These are phyloP conservation scores for Oncorhynchus clarkii DNA, from an alignment of 2,113 vertebrate genomes.

Conservation along the genomic window DNA sequence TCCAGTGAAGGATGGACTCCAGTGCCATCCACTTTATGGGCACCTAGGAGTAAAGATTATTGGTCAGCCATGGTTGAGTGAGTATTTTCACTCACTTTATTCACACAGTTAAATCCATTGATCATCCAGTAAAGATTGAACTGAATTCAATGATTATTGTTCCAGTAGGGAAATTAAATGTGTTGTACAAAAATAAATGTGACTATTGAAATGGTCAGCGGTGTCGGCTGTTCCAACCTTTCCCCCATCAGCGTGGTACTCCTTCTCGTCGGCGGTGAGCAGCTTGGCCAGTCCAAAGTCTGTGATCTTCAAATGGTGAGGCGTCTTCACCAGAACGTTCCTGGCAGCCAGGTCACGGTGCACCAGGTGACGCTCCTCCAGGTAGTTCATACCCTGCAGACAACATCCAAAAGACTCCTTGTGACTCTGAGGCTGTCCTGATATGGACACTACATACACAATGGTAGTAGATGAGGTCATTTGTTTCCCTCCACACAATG, in stretches of 20 bases:
- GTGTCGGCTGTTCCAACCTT: conserved; percentile 65
- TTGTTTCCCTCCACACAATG: no score
- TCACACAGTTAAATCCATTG: not conserved
- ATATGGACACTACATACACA: no score
- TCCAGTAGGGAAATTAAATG: no score
- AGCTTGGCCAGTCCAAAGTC: conserved; percentile 93
- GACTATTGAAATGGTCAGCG: no score
- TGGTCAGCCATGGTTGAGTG: no score
- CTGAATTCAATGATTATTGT: no score
- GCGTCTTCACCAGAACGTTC: conserved; percentile 91
- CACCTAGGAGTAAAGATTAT: conserved; percentile 69
- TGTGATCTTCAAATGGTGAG: conserved; percentile 91
- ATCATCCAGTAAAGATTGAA: no score
- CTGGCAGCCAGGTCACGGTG: conserved; percentile 93
- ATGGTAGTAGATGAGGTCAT: no score
- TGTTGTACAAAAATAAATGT: no score
- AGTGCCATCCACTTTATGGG: conserved; percentile 98
- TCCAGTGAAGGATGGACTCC: conserved; percentile 92
- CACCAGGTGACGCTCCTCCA: conserved; percentile 90
- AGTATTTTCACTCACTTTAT: not conserved
- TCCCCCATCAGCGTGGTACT: conserved; percentile 90
- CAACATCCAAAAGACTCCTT: not conserved
- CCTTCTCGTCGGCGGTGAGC: conserved; percentile 86
- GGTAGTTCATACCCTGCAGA: conserved; percentile 91
- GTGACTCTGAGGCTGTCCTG: conserved; percentile 1